A percentile compares a stretch with the other conserved stretches of the same genome.
Conservation (phyloP, 2,113 vertebrate genomes). For the Crotophaga sulcirostris region DNA sequence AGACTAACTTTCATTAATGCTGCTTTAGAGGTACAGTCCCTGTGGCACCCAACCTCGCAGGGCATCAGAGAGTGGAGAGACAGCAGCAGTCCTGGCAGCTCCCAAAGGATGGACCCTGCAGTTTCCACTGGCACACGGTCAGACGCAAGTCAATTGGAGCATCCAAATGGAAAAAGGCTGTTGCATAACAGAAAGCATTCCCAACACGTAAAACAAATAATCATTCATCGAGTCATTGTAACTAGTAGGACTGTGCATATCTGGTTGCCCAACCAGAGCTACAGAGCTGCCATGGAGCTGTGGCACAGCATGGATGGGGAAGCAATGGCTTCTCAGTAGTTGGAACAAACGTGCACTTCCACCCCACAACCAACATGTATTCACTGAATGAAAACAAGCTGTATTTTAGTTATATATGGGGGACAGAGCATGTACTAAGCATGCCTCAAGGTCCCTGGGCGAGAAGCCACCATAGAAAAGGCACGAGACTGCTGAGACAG, state of each 20-base stretch:
- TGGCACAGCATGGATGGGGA: accelerated
- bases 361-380: accelerated
- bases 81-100: neutral
- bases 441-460: neutral
- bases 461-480: neutral
- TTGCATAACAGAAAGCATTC: accelerated
- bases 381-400: neutral
- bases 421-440: neutral
- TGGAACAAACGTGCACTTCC: accelerated
- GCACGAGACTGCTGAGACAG: neutral
- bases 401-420: neutral
- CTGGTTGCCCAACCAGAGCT: accelerated
- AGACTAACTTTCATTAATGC: neutral
- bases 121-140: neutral
- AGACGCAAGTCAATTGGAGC: neutral
- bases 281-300: neutral
- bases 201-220: neutral
- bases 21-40: neutral
- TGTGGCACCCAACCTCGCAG: accelerated
- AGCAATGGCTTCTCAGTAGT: neutral
- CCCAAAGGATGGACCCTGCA: neutral
- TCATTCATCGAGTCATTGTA: accelerated
- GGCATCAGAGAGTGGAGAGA: accelerated
- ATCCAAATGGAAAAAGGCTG: neutral
- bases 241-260: accelerated